Evolutionary conservation across 1,140 invertebrate species (phyloP).

Genomic region (Drosophila paulistorum): DNA sequence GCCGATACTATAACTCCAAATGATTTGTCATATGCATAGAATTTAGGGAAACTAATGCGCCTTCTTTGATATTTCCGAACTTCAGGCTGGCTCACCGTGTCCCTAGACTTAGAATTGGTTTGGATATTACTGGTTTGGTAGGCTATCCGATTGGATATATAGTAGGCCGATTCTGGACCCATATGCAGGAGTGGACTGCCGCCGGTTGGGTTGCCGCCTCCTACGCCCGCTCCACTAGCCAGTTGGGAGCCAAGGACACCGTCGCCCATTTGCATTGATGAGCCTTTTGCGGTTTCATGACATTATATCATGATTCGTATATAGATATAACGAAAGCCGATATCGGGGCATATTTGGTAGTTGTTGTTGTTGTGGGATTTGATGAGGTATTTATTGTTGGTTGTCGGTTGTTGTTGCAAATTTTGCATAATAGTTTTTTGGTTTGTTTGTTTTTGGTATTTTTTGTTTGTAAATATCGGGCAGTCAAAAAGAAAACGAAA

Average conservation of each 20-base stretch:
- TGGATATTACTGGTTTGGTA: conserved; percentile 78
- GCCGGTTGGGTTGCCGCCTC: conserved; percentile 60
- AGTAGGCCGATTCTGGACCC: conserved; percentile 67
- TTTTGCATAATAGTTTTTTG: conserved; percentile 32
- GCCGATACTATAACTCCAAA: no score
- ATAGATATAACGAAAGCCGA: background rate
- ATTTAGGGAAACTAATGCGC: no score
- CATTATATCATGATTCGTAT: conserved; percentile 4
- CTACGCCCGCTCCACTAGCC: conserved; percentile 52
- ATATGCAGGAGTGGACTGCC: conserved; percentile 73
- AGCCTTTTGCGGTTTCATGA: conserved; percentile 31
- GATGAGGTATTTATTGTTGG: conserved; percentile 50
- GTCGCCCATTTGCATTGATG: conserved; percentile 75
- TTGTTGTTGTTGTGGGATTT: conserved; percentile 25
- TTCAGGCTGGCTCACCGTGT: background rate
- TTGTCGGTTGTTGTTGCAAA: conserved; percentile 57
- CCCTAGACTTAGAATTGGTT: background rate
- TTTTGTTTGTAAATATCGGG: conserved; percentile 43
- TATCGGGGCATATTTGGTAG: conserved; percentile 24
- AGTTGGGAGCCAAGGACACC: conserved; percentile 63
- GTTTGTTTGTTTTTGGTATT: conserved; percentile 35
- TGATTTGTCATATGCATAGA: no score
- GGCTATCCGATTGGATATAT: conserved; percentile 78
- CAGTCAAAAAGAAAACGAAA: conserved; percentile 75
- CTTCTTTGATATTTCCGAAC: background rate